These are phyloP conservation scores for Pandemis corylana DNA, from an alignment of 2,888 invertebrate genomes.

Conservation along the genomic window DNA sequence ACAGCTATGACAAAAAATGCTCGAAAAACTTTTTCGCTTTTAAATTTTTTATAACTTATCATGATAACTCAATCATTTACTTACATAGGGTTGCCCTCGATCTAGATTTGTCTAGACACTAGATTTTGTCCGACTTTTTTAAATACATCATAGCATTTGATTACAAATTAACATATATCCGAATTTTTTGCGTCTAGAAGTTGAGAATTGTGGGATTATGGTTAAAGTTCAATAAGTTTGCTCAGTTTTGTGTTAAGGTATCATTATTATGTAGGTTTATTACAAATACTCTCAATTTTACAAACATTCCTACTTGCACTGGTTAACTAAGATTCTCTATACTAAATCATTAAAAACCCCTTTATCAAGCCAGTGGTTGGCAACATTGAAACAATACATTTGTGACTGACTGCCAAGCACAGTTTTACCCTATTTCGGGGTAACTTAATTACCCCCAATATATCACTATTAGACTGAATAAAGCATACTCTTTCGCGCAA, in stretches of 20 bases:
- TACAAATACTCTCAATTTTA: neutral
- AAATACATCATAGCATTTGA: no score
- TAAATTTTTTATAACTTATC: no score
- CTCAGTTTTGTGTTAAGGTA: neutral
- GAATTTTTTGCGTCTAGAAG: no score
- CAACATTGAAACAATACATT: neutral
- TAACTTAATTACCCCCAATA: neutral
- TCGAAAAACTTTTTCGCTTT: no score
- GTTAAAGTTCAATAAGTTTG: neutral
- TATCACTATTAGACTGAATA: no score
- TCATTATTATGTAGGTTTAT: neutral
- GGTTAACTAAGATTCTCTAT: neutral
- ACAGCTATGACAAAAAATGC: no score
- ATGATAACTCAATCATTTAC: no score
- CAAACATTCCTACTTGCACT: constrained; percentile 1
- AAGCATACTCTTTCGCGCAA: neutral
- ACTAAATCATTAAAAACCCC: neutral
- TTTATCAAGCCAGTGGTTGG: neutral
- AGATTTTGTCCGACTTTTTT: no score
- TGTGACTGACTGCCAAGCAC: neutral
- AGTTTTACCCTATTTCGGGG: neutral
- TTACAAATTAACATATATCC: no score
- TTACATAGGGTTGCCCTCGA: no score
- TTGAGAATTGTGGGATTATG: neutral
- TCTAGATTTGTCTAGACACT: no score